Base-by-base conservation (phyloP, 2,113 vertebrate species). In the Mobula birostris region DNA sequence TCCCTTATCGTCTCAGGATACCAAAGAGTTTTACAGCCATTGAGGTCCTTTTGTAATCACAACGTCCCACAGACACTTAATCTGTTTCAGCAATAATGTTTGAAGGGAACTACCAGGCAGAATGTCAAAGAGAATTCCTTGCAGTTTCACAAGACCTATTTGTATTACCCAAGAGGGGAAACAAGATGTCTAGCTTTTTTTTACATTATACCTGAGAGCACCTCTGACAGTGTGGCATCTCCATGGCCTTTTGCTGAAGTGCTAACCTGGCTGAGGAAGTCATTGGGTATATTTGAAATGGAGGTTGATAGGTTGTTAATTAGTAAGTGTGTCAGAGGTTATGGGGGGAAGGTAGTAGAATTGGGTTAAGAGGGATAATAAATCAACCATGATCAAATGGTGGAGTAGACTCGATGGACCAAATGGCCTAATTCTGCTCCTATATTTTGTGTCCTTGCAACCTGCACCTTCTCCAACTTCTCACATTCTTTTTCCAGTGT, bases 401-500 rank as follows among this genome's bases (percentile, higher is more conserved):
- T 1, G 3, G 2, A 48, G 48, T 48, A 2, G 48, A 48, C 3
- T 48, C 3, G 48, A 48, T 48, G 48, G 48, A 4, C 48, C 48
- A 1, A 48, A 48, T 48, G 48, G 48, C 48, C 48, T 48, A 48
- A 48, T 48, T 48, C 48, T 48, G 48, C 48, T 48, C 1, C 48
- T 48, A 48, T 48, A 4, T 48, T 48, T 48, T 48, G 48, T 48
- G 15, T 19, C 11, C n/a, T 5, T 2, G 7, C 29, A 29, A 32
- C 32, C 40, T 95, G 15, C 0, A 0, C 8, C 94, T 94, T 74
- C 94, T 95, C 95, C 94, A 29, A 40, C 32, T 63, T 94, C 94
- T n/a, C 48, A 94, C 94, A 85, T 94, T 94, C 85, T 66, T n/a
- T 40, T 29, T 40, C 21, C 70, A 98, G 99, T 99, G 99, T 96